Conservation (phyloP, 2,888 invertebrate genomes). For the Acleris laterana region DNA sequence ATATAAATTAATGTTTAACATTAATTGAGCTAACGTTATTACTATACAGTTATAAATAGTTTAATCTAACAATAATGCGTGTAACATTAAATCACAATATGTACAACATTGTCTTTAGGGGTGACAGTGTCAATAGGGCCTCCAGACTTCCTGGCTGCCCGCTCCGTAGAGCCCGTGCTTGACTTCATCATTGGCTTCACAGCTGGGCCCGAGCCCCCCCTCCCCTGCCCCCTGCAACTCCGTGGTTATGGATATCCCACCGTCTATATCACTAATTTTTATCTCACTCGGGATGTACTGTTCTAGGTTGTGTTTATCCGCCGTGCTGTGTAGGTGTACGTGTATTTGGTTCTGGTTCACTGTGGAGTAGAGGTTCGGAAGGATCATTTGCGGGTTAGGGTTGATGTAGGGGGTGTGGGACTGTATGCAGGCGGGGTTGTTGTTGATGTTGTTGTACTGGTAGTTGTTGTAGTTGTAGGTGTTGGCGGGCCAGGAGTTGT, state of each 20-base stretch:
- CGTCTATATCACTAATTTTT: constrained; percentile 85
- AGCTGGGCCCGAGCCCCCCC: constrained; percentile 78
- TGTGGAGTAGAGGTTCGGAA: constrained; percentile 92
- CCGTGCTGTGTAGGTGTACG: constrained; percentile 89
- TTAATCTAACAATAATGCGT: constrained; percentile 39
- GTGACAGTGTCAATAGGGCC: constrained; percentile 87
- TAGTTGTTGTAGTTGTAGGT: constrained; percentile 89
- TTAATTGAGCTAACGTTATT: constrained; percentile 62
- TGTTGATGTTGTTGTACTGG: constrained; percentile 87
- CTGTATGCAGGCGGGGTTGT: constrained; percentile 78
- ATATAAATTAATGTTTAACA: constrained; percentile 79
- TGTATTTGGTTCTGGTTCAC: constrained; percentile 95
- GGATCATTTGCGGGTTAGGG: constrained; percentile 88
- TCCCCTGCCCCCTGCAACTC: constrained; percentile 71
- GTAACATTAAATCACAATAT: constrained; percentile 77
- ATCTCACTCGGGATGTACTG: constrained; percentile 86
- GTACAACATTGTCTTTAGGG: constrained; percentile 62
- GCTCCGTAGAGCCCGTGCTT: constrained; percentile 75
- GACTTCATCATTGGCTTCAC: constrained; percentile 81
- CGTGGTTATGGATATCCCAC: constrained; percentile 83
- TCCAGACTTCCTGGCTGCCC: constrained; percentile 87
- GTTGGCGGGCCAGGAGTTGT: constrained; percentile 86
- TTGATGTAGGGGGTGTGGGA: constrained; percentile 86
- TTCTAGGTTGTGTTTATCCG: constrained; percentile 87
- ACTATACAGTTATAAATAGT: constrained; percentile 47